Conservation (phyloP, 2,888 invertebrate species). For the Ferdinandea cuprea region DNA sequence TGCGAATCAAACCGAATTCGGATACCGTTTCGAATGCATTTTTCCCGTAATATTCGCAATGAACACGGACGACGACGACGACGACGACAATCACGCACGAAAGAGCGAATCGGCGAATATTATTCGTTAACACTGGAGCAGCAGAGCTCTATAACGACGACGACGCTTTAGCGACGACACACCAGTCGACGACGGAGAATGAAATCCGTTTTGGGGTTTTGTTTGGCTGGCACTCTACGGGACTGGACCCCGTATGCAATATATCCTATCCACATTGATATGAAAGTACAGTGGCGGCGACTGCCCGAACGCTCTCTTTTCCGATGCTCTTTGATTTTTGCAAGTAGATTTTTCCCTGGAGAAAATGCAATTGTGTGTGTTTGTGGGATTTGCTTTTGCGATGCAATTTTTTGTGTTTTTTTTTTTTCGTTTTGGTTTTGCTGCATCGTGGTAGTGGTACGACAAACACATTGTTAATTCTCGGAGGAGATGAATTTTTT, state of each 20-base stretch:
- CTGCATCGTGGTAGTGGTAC: conserved; percentile 20
- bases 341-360: conserved; percentile 20
- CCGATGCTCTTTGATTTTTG: conserved; percentile 22
- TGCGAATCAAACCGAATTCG: conserved; percentile 60
- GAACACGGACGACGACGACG: conserved; percentile 10
- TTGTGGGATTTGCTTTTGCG: neutral
- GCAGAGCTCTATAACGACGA: conserved; percentile 55
- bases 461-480: neutral
- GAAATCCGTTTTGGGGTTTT: conserved; percentile 75
- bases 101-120: conserved; percentile 49
- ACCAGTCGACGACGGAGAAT: conserved; percentile 75
- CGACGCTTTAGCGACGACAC: conserved; percentile 70
- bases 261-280: conserved; percentile 42
- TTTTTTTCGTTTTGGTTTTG: conserved; percentile 3
- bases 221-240: conserved; percentile 69
- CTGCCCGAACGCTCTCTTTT: conserved; percentile 37
- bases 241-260: conserved; percentile 68
- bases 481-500: neutral
- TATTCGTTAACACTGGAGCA: conserved; percentile 45
- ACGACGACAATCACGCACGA: conserved; percentile 8
- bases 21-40: conserved; percentile 58
- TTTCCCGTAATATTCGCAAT: conserved; percentile 9
- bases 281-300: conserved; percentile 25
- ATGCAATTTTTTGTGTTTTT: no score
- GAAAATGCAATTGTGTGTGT: conserved; percentile 32